These are phyloP conservation scores for Coenobita brevimanus DNA, from an alignment of 1,140 invertebrate species.

Conservation along the genomic window DNA sequence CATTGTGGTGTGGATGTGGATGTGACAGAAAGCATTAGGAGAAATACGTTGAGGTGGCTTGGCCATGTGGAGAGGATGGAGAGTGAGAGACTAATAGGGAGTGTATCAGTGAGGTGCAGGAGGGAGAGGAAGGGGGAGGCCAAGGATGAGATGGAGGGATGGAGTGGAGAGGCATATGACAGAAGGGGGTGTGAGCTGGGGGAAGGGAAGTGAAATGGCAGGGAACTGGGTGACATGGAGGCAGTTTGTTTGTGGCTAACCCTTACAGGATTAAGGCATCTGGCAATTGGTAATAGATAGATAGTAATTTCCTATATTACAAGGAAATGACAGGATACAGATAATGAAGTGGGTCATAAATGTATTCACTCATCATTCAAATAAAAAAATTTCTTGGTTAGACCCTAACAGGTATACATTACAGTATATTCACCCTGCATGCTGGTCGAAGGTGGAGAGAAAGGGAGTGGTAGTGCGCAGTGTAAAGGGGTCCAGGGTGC, in stretches of 20 bases:
- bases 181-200: neutral
- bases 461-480: conserved; percentile 94
- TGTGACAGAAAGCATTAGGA: neutral
- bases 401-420: no score
- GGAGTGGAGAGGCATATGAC: neutral
- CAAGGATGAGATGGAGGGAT: neutral
- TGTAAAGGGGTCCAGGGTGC: conserved; percentile 93
- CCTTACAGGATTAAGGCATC: neutral
- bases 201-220: neutral
- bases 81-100: neutral
- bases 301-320: no score
- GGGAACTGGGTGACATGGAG: neutral
- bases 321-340: neutral
- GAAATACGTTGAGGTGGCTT: neutral
- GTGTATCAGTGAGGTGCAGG: neutral
- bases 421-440: conserved; percentile 46
- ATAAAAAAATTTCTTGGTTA: no score
- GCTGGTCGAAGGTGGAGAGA: conserved; percentile 88
- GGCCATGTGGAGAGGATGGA: neutral
- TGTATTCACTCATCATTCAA: no score
- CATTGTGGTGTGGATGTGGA: neutral
- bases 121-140: neutral
- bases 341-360: neutral
- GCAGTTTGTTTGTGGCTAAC: neutral
- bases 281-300: neutral